These are phyloP conservation scores for Neostethus bicornis DNA, from an alignment of 2,797 vertebrate species.

Conservation along the genomic window DNA sequence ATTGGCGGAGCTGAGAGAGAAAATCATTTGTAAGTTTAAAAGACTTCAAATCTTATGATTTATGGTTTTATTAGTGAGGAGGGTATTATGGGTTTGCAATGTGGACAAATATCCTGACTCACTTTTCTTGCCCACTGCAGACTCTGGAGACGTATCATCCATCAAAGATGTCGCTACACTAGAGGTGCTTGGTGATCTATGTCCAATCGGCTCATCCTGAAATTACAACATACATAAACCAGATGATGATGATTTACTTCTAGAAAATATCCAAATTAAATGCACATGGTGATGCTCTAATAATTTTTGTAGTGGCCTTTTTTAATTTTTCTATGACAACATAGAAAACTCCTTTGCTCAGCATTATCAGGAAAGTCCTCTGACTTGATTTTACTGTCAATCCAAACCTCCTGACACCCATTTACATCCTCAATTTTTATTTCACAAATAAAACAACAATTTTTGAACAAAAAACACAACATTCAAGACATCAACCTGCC, in stretches of 20 bases:
- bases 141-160: slow-evolving; percentile 89
- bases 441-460: no score
- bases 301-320: no score
- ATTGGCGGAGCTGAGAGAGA: slow-evolving; percentile 85
- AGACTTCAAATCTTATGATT: slow-evolving; percentile 10
- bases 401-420: no score
- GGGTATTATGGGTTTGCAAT: not conserved
- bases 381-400: no score
- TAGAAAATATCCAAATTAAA: not conserved
- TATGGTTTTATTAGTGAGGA: slow-evolving; percentile 2
- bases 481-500: no score
- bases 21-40: slow-evolving; percentile 18
- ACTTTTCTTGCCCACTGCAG: slow-evolving; percentile 87
- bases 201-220: slow-evolving; percentile 87
- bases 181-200: slow-evolving; percentile 87
- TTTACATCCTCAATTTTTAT: no score
- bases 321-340: no score
- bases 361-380: no score
- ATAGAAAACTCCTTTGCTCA: no score
- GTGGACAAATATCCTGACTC: slow-evolving; percentile 65
- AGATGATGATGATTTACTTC: slow-evolving; percentile 5
- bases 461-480: no score
- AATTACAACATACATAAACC: slow-evolving; percentile 15
- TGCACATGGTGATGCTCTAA: no score
- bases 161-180: slow-evolving; percentile 87